Evolutionary conservation across 1,140 invertebrate species (phyloP), one percentile per base, ranked within the genome.

Genomic region (Coptotermes formosanus): DNA sequence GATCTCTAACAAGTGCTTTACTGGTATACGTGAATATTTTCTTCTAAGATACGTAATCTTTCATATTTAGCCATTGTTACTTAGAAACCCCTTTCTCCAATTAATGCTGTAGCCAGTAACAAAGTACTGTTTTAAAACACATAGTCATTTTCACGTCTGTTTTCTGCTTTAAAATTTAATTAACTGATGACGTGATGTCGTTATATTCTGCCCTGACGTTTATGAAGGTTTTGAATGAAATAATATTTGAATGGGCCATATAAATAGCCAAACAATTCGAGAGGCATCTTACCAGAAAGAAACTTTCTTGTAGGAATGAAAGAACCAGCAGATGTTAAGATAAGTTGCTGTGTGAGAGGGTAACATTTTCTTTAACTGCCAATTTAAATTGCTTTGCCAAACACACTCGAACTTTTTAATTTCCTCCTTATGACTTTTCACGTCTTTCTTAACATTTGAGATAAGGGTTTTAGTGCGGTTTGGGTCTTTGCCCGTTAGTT

Each of bases 321-420:
- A 25, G 64, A 16, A n/a, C 7, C 64, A 30, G 64, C 3, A 75
- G 64, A 75, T 75, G n/a, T 48, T 48, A 11, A 48, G 48, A 16
- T 16, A 48, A 0, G n/a, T 25, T 75, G 25, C 64, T 3, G 30
- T 30, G n/a, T 9, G 64, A 30, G n/a, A 25, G 64, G 64, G 64
- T 55, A 55, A 19, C 45, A 14, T 84, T 84, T 84, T 84, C 83
- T 52, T 55, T 52, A 84, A 52, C 83, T 84, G 83, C 83, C 83
- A 84, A 84, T 84, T 84, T 23, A 84, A 84, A 84, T 52, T 52
- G 83, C n/a, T 84, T n/a, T 59, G 43, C 44, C 19, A 19, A 45
- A 45, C 52, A 55, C 52, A 48, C 1, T 19, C 83, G 44, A 52
- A 84, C 25, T 84, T 84, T 84, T 84, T 84, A 84, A 84, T 84